Percentiles rank a stretch among this genome's conserved stretches.
Conservation (phyloP, 2,113 vertebrate genomes). For the Craseonycteris thonglongyai region DNA sequence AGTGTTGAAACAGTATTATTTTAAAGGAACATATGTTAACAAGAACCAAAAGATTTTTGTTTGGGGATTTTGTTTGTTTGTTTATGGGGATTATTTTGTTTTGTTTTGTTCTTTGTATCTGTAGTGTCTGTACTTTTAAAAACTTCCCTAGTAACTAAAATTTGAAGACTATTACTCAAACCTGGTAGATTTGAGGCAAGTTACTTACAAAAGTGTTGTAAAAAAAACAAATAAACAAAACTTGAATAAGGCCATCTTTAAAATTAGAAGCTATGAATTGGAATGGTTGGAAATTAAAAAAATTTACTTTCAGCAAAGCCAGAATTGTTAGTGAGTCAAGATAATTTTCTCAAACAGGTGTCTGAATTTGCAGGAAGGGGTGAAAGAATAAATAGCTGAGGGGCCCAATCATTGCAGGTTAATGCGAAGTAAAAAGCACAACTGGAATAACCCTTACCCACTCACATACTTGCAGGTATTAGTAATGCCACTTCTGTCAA, state of each 20-base stretch:
- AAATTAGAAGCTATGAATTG: constrained; percentile 38
- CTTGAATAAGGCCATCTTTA: constrained; percentile 5
- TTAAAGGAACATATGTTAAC: not conserved
- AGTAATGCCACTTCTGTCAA: not conserved
- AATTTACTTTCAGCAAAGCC: not conserved
- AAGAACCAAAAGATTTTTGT: not conserved
- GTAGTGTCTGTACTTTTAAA: not conserved
- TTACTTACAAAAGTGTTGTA: not conserved
- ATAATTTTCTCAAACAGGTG: constrained; percentile 33
- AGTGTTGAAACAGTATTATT: not conserved
- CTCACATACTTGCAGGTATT: not conserved
- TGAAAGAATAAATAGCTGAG: constrained; percentile 20
- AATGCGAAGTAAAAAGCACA: not conserved
- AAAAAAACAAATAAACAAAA: not conserved
- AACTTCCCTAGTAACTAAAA: not conserved
- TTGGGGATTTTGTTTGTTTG: not conserved
- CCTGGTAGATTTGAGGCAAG: constrained; percentile 20
- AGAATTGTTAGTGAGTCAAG: constrained; percentile 38
- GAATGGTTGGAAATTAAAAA: constrained; percentile 9
- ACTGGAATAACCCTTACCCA: not conserved
- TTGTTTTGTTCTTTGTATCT: constrained; percentile 30
- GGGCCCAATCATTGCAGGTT: not conserved
- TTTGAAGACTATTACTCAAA: constrained; percentile 13
- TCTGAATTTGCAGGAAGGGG: constrained; percentile 27
- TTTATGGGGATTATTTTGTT: constrained; percentile 11